These are phyloP conservation scores for Microplitis mediator DNA, from an alignment of 1,140 invertebrate genomes.

Conservation along the genomic window DNA sequence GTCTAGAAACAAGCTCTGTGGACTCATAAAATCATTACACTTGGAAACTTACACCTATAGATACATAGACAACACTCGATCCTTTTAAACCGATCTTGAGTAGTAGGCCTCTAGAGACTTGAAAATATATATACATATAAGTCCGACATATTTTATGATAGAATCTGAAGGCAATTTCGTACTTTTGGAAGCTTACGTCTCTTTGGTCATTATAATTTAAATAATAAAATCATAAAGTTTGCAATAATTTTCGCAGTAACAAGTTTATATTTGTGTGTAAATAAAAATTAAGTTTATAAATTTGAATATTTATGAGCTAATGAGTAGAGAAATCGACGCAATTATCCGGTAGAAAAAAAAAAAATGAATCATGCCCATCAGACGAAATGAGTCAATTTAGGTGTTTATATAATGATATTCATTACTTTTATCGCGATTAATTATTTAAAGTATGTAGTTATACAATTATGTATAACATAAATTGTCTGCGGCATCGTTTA, in stretches of 20 bases:
- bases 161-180: background rate
- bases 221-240: too few relatives aligned
- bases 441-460: constrained; percentile 23
- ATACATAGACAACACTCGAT: constrained; percentile 41
- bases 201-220: background rate
- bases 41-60: constrained; percentile 40
- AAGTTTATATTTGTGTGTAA: too few relatives aligned
- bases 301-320: too few relatives aligned
- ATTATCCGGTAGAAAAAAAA: too few relatives aligned
- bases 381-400: background rate
- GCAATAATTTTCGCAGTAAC: too few relatives aligned
- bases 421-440: constrained; percentile 45
- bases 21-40: constrained; percentile 51
- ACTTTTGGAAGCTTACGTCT: background rate
- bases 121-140: constrained; percentile 3
- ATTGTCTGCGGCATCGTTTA: constrained; percentile 26
- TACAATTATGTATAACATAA: constrained; percentile 2
- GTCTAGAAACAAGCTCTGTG: constrained; percentile 23
- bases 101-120: constrained; percentile 14
- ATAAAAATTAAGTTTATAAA: too few relatives aligned
- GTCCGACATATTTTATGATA: constrained; percentile 16
- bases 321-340: too few relatives aligned
- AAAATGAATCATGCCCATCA: background rate
- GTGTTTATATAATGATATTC: constrained; percentile 46
- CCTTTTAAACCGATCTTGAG: constrained; percentile 38